Base-by-base conservation (phyloP, 2,888 invertebrate genomes). In the Melanargia galathea region DNA sequence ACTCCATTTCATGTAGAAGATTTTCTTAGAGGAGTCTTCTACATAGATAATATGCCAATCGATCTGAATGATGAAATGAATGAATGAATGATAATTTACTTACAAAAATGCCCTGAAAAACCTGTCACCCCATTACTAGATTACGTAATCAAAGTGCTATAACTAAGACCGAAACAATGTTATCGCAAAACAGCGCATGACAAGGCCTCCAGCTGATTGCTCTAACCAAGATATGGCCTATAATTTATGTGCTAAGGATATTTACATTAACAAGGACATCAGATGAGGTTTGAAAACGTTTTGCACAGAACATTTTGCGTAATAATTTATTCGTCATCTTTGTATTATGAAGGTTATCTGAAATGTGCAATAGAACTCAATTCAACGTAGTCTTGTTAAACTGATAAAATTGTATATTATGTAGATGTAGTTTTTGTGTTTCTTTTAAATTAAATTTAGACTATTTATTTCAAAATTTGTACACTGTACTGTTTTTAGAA, bases 171-270 rank as follows among this genome's bases (percentile, higher is more conserved):
- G 24, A 61, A 65, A 69, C 65, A 64, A 65, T 67, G 65, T 67
- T 69, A 65, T 67, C 65, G 54, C 52, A 45, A 45, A 60, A 62
- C 60, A 69, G 67, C 56, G 55, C 64, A 20, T 56, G 64, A 65
- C 67, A 63, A 67, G 67, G 68, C 45, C 58, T n/a, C 54, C 55
- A 40, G 35, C 43, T 56, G 59, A 62, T 61, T 63, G 58, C 55
- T 24, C 48, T 40, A 55, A 40, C 46, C 46, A 48, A 62, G 56
- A 56, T 46, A 55, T 52, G 38, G 18, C 55, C 48, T 18, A 40
- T 49, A 30, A 61, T 61, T 24, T 43, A 46, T 56, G 40, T 10
- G 38, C 16, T 46, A 43, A 62, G 54, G 38, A 56, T 62, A 62
- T 62, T 62, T 56, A 43, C 48, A 24, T 33, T 30, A 49, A 20